These are phyloP conservation scores for Caenorhabditis zanzibari DNA, from an alignment of 2,888 invertebrate genomes.

Conservation along the genomic window DNA sequence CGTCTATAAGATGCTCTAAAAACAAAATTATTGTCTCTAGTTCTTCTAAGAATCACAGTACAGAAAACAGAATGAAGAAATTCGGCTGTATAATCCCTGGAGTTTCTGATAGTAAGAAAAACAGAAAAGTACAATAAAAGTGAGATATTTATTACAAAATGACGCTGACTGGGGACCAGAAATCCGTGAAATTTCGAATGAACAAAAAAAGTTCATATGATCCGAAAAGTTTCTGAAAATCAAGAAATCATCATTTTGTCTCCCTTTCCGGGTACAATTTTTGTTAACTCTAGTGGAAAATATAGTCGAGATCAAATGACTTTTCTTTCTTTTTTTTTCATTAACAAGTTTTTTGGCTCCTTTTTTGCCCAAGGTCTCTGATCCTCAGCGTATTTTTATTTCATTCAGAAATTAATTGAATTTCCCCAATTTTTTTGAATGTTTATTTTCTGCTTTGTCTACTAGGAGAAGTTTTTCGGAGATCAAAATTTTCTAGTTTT, in stretches of 20 bases:
- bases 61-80: no score
- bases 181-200: neutral
- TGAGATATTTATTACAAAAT: no score
- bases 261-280: conserved; percentile 6
- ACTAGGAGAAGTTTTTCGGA: neutral
- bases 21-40: no score
- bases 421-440: conserved; percentile 1
- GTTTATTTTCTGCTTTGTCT: conserved; percentile 14
- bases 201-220: neutral
- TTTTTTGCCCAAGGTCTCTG: conserved; percentile 7
- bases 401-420: conserved; percentile 7
- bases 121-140: no score
- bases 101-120: no score
- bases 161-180: no score
- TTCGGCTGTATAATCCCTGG: no score
- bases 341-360: neutral
- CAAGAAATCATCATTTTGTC: neutral
- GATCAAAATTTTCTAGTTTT: neutral
- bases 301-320: neutral
- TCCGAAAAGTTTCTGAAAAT: neutral
- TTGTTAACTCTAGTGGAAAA: conserved; percentile 12
- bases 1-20: no score
- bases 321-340: neutral
- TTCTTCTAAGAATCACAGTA: no score
- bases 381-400: neutral